Evolutionary conservation across 2,113 vertebrate genomes (phyloP), one percentile per base, ranked within the genome.

Genomic region (Alces alces): DNA sequence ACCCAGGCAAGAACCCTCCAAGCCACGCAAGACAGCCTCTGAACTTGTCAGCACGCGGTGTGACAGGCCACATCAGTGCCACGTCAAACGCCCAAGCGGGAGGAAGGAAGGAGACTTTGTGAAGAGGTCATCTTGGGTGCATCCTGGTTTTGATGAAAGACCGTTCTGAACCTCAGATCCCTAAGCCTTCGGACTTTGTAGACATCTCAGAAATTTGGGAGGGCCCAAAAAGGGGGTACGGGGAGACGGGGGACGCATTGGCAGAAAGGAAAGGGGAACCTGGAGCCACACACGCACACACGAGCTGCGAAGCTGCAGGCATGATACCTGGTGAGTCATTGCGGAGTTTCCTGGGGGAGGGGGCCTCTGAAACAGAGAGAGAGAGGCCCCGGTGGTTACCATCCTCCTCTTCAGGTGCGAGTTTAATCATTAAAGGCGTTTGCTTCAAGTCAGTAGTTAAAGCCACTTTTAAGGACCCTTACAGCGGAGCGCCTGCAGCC

Each of bases 341-440:
- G 99, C 99, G 99, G 98, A 99, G 99, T 98, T 98, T 99, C 99
- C 99, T 99, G 99, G 99, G 99, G 99, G 99, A 99, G 99, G 98
- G 99, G 99, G 99, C 99, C 99, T 99, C 99, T 99, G 99, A 98
- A 99, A 99, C 98, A 99, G 99, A 99, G 99, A 99, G 98, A 99
- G 82, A 99, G 99, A 98, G 95, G 97, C 98, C 98, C 14, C 30
- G 50, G 97, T 94, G 97, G 99, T 99, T 99, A 99, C 88, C 97
- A 94, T 98, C 79, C 93, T 92, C 91, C 98, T 33, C 66, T 86
- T 87, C 66, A 95, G 45, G 90, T 95, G 98, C 36, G 28, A 96
- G 97, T 90, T 76, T 94, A 95, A 85, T 96, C 95, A 17, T 36
- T 94, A 97, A 97, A 97, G 92, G 86, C 93, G 95, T 92, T 93